Evolutionary conservation across 2,888 invertebrate species (phyloP).

Genomic region (Eupsilia transversa): DNA sequence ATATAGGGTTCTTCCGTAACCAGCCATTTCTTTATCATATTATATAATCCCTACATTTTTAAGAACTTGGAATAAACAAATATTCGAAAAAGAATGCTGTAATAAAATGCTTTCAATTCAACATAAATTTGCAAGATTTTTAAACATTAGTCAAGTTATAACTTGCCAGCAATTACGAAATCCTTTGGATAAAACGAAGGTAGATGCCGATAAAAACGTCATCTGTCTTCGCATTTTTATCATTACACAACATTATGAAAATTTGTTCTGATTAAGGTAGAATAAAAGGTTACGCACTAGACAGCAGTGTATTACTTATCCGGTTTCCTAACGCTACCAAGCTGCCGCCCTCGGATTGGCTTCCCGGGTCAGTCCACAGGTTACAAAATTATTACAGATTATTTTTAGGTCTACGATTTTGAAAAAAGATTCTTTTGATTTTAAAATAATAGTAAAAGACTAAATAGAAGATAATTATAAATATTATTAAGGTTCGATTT

Average conservation of each 20-base stretch:
- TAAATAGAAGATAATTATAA: slow-evolving; percentile 17
- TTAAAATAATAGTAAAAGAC: neutral
- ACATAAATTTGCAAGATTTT: slow-evolving; percentile 3
- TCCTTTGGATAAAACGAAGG: neutral
- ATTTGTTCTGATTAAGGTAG: slow-evolving; percentile 10
- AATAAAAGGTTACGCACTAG: slow-evolving; percentile 19
- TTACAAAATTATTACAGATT: neutral
- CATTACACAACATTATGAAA: slow-evolving; percentile 50
- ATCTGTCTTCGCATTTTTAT: slow-evolving; percentile 36
- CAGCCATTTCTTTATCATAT: neutral
- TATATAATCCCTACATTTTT: slow-evolving; percentile 9
- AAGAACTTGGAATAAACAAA: neutral
- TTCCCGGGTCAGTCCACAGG: neutral
- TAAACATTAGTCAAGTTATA: slow-evolving; percentile 7
- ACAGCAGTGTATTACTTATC: slow-evolving; percentile 17
- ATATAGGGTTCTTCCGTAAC: too few relatives aligned
- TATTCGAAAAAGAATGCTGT: neutral
- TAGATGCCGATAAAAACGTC: slow-evolving; percentile 35
- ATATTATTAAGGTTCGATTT: slow-evolving; percentile 23
- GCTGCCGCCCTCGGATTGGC: slow-evolving; percentile 10
- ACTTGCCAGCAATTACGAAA: slow-evolving; percentile 25
- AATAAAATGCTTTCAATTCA: neutral
- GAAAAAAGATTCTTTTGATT: neutral
- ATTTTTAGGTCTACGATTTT: slow-evolving; percentile 3
- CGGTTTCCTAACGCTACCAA: slow-evolving; percentile 21